Base-by-base conservation (phyloP, 2,797 vertebrate genomes). In the Betta splendens region DNA sequence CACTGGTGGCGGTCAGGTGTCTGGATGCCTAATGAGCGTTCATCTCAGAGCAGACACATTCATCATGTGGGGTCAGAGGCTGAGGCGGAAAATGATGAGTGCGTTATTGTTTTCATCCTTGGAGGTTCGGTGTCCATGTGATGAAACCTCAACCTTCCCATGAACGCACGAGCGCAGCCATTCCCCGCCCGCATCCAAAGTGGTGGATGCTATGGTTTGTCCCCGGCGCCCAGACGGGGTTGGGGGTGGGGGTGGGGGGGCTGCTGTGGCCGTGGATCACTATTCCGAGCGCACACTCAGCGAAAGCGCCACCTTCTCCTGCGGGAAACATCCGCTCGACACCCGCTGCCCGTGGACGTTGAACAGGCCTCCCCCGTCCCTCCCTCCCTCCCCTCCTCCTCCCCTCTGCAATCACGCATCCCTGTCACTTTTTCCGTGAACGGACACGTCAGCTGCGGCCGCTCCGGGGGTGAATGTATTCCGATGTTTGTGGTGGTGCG, bases 231-330 rank as follows among this genome's bases (percentile, higher is more conserved):
- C 13, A 0, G 45, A 40, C 7, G 58, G 44, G 42, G 23, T 58
- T 44, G 61, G 48, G 39, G 45, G 46, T n/a, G 44, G 60, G 64
- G 51, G 33, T 64, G 49, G 53, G 51, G 33, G 64, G 49, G 53
- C 63, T 52, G 50, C 67, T 48, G 59, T 65, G 63, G 44, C 47
- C 12, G 1, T 16, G 59, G 71, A 90, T 91, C 87, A 91, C 87
- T 91, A 92, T 91, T 90, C 90, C 40, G 20, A 78, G 74, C 50
- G 86, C 87, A 86, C 56, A 69, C 79, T 90, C 90, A 88, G 89
- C 81, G 13, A 87, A 89, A 79, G 50, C 65, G 31, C 75, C 76
- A 9, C 61, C 52, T n/a, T 66, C 64, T 88, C 89, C 87, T 75
- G 10, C 64, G 85, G 87, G 87, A 90, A n/a, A 75, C 69, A 33